Evolutionary conservation across 2,113 vertebrate genomes (phyloP).

Genomic region (Natator depressus): DNA sequence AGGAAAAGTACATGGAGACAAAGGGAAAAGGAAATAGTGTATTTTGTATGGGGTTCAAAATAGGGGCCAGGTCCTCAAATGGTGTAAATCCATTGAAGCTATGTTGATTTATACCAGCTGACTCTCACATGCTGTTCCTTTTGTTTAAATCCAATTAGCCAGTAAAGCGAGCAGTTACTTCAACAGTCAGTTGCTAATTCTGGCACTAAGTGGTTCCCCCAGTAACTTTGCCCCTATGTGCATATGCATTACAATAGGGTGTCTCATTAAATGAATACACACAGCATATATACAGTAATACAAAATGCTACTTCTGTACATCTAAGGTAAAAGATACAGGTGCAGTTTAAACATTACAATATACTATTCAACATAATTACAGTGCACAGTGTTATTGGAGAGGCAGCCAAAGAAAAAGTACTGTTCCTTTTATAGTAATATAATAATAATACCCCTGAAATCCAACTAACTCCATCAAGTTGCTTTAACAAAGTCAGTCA

Average conservation of each 20-base stretch:
- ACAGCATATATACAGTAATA: not conserved
- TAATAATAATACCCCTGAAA: not conserved
- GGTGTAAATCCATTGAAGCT: not conserved
- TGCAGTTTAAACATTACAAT: not conserved
- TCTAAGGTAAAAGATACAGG: not conserved
- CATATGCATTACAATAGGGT: not conserved
- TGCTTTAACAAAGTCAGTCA: not conserved
- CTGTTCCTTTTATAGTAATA: not conserved
- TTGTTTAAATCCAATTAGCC: not conserved
- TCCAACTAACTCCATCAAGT: not conserved
- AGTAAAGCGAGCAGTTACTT: not conserved
- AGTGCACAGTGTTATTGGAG: not conserved
- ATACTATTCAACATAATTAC: too few relatives aligned
- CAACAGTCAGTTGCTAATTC: not conserved
- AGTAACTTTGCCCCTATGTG: not conserved
- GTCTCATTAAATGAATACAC: not conserved
- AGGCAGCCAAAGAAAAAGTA: not conserved
- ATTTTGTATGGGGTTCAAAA: not conserved
- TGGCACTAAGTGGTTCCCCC: not conserved
- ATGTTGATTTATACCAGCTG: not conserved
- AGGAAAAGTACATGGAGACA: not conserved
- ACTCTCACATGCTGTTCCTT: not conserved
- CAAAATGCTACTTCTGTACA: fast-evolving
- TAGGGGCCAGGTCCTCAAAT: not conserved
- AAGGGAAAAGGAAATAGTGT: not conserved